Base-by-base conservation (phyloP, 2,888 invertebrate genomes). In the Phaonia tiefii region DNA sequence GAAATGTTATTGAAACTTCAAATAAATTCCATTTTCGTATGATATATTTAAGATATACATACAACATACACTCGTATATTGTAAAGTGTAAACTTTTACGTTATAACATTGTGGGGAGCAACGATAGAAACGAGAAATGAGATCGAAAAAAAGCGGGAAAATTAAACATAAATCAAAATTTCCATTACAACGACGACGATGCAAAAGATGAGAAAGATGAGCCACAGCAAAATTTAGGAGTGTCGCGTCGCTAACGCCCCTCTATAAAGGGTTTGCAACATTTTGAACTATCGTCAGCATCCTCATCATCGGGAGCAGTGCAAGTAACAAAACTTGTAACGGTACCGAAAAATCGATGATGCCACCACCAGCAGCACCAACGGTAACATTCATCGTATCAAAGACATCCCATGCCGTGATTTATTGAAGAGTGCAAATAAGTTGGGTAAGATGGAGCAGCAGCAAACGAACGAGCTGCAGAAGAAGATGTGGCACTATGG, bases 351-450 rank as follows among this genome's bases (percentile, higher is more conserved):
- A 37, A 60, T 60, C 60, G 60, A 60, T 60, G 8, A 5, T 15
- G 15, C 49, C 37, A 17, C n/a, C 60, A 7, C 11, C 37, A 37
- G 20, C 39, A 1, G 20, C 39, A 15, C 2, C 1, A 60, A 20
- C 39, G 11, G 60, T 31, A 20, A 60, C 60, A 39, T 60, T 81
- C 81, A 75, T 81, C 81, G 88, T 87, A 88, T 88, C 89, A 88
- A 87, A 87, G 87, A 86, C 88, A 88, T 87, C 87, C 88, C 88
- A 87, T 87, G 87, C 87, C 86, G 88, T 89, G 88, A 89, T 89
- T 89, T 88, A 88, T 89, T 88, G 78, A 78, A 79, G 75, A 82
- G 74, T 74, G 73, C 80, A 83, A 80, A 75, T 63, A 72, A 76
- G 56, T 74, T 71, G 49, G 56, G 63, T 42, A 58, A 70, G 79